Evolutionary conservation across 2,888 invertebrate species (phyloP), one percentile per base, ranked within the genome.

Genomic region (Peribatodes rhomboidaria): DNA sequence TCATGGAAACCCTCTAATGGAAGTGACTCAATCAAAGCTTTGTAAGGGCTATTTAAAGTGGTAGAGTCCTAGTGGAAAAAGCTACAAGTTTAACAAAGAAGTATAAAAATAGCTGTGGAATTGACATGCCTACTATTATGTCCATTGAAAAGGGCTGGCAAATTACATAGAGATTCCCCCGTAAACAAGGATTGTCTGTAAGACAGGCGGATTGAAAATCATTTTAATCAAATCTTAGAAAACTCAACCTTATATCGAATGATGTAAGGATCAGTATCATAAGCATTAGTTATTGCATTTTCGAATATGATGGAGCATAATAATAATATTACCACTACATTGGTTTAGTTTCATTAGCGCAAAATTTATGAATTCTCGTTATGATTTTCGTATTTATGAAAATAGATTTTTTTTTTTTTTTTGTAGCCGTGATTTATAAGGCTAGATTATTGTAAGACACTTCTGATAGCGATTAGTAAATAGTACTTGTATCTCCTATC

Each of bases 121-220:
- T 31, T 44, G 46, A 22, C 39, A 46, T 39, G 22, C 10, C 41
- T 57, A 27, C 44, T 47, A 54, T 58, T 54, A 53, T 41, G 20
- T 35, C 41, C 8, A 58, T 44, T 33, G 44, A 54, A 62, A 44
- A 35, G 53, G 58, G 41, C 22, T 22, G 54, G 58, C 47, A 58
- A 63, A 63, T 53, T 53, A 58, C 42, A 63, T 22, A 63, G 31
- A 54, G 41, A 35, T 35, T 54, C 39, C 57, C 41, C 22, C 52
- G 58, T 58, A 63, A 63, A 47, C 47, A 58, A n/a, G 8, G 46
- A 35, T 33, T 63, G 58, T 63, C 57, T 39, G 53, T 47, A 33
- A 62, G 56, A 62, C 57, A 46, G 33, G 46, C 53, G 14, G 46
- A 10, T 13, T 42, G 35, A 14, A 11, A 10, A 11, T 16, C 9